Evolutionary conservation across 2,797 vertebrate species (phyloP).

Genomic region (Danio jaintianensis): DNA sequence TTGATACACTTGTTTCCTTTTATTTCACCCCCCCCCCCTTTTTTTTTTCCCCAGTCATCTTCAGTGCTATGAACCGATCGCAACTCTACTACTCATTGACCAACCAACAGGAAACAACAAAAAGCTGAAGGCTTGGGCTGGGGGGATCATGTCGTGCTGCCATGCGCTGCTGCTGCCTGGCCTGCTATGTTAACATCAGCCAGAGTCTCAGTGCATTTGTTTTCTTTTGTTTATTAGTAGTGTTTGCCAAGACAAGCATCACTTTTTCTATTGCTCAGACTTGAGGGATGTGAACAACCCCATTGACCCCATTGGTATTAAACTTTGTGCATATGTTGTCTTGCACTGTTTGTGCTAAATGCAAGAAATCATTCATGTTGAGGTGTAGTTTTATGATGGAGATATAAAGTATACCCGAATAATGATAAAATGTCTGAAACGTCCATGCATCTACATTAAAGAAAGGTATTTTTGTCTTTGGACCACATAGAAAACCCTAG

Average conservation of each 20-base stretch:
- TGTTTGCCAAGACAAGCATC: constrained; percentile 8
- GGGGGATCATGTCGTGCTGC: constrained; percentile 58
- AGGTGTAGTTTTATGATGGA: neutral
- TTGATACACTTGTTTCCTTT: constrained; percentile 54
- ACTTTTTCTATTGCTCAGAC: neutral
- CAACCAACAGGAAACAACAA: constrained; percentile 67
- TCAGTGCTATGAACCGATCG: constrained; percentile 52
- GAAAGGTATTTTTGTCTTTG: neutral
- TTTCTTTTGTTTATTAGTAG: constrained; percentile 56
- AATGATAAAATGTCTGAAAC: neutral
- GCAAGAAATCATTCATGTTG: neutral
- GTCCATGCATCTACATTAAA: neutral
- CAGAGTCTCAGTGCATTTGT: constrained; percentile 77
- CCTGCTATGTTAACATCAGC: constrained; percentile 73
- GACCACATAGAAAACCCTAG: neutral
- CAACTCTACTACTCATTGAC: constrained; percentile 69
- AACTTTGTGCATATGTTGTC: neutral
- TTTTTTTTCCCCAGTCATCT: constrained; percentile 49
- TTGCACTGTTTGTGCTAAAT: neutral
- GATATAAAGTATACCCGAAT: neutral
- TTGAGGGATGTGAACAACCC: neutral
- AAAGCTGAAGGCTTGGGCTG: constrained; percentile 57
- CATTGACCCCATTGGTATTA: neutral
- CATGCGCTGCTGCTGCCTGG: constrained; percentile 63
- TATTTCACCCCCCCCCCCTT: constrained; percentile 35